A percentile compares a stretch with the other conserved stretches of the same genome.
Conservation (phyloP, 2,113 vertebrate genomes). For the Elaphurus davidianus region DNA sequence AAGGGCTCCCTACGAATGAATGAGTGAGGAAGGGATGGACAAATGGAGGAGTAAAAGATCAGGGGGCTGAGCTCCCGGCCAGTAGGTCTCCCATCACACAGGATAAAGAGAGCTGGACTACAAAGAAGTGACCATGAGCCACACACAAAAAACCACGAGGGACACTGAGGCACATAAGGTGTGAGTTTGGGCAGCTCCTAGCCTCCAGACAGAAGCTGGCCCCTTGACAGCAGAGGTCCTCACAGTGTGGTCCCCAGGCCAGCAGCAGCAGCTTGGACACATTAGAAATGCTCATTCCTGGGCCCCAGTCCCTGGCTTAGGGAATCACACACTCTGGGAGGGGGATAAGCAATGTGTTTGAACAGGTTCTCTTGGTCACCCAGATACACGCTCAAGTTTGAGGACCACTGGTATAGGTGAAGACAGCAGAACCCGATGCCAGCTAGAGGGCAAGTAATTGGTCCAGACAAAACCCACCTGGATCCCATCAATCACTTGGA, state of each 20-base stretch:
- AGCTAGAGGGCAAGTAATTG: neutral
- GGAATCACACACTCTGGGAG: neutral
- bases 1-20: neutral
- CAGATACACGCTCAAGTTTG: accelerated
- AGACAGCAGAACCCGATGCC: neutral
- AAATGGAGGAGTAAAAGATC: too few relatives aligned
- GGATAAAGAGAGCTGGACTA: neutral
- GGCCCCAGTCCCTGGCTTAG: neutral
- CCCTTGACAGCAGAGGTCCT: neutral
- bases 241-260: neutral
- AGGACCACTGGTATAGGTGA: neutral
- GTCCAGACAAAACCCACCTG: neutral
- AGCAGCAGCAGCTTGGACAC: neutral
- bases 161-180: neutral
- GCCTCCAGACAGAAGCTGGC: neutral
- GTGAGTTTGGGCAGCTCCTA: too few relatives aligned
- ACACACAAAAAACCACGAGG: accelerated
- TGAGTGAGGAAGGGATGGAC: neutral
- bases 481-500: neutral
- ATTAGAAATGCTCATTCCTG: neutral
- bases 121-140: too few relatives aligned
- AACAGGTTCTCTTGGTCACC: neutral
- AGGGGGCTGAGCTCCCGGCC: neutral
- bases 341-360: neutral
- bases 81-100: neutral